Evolutionary conservation across 2,113 vertebrate species (phyloP).

Genomic region (Myanophis thanlyinensis): DNA sequence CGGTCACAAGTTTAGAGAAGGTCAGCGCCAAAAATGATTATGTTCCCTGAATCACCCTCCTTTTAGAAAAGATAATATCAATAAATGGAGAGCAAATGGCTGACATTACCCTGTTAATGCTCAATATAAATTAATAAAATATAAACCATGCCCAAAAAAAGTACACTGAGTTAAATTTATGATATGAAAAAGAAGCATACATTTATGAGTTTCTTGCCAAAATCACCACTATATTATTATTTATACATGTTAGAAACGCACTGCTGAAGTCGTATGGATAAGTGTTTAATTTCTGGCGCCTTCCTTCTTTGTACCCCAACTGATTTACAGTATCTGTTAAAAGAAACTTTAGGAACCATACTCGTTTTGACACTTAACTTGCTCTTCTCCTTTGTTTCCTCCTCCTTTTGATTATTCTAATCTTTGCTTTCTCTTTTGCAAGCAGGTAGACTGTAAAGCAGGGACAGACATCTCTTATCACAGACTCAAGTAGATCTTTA

Average conservation of each 20-base stretch:
- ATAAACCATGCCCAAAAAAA: not conserved
- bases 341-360: not conserved
- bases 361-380: not conserved
- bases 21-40: not conserved
- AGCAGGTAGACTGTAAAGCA: not conserved
- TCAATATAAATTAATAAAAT: not conserved
- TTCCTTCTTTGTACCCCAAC: not conserved
- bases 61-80: not conserved
- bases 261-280: not conserved
- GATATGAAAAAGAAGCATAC: not conserved
- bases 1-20: not conserved
- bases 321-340: not conserved
- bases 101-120: not conserved
- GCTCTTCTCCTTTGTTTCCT: not conserved
- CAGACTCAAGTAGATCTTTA: not conserved
- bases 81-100: not conserved
- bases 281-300: not conserved
- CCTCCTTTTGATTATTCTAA: not conserved
- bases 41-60: not conserved
- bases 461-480: not conserved
- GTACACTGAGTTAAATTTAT: not conserved
- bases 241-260: not conserved
- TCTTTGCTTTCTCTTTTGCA: not conserved
- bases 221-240: not conserved
- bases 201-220: not conserved